A percentile compares a stretch with the other conserved stretches of the same genome.
Conservation (phyloP, 2,797 vertebrate genomes). For the Danio choprae region DNA sequence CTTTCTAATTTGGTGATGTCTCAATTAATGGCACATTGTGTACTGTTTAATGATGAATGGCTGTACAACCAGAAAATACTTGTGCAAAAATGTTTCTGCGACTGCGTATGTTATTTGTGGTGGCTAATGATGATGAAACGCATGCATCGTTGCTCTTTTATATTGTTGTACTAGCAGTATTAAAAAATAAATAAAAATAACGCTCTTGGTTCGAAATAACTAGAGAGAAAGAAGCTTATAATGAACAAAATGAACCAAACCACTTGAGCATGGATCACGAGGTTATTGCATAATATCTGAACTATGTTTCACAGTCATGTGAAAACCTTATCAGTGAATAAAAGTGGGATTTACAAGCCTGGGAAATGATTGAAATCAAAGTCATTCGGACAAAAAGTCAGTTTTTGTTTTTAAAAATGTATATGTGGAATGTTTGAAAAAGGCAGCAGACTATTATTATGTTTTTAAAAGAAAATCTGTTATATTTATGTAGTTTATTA, state of each 20-base stretch:
- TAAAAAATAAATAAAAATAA: not conserved
- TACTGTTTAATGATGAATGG: not conserved
- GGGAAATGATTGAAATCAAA: not conserved
- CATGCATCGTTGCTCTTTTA: too few relatives aligned
- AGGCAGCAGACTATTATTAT: too few relatives aligned
- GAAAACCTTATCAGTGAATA: not conserved
- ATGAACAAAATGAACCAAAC: not conserved
- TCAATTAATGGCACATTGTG: not conserved
- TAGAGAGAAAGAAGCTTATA: not conserved
- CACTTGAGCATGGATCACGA: not conserved
- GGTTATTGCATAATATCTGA: not conserved
- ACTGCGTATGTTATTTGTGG: not conserved
- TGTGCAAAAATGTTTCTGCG: not conserved
- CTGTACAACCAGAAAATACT: not conserved
- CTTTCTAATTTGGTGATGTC: not conserved
- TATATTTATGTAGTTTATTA: too few relatives aligned
- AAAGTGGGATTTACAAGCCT: not conserved
- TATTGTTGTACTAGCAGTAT: too few relatives aligned
- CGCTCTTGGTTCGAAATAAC: not conserved
- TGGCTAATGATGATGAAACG: not conserved
- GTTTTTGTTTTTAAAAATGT: too few relatives aligned
- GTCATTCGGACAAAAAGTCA: too few relatives aligned
- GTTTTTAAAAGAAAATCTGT: too few relatives aligned
- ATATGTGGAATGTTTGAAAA: too few relatives aligned
- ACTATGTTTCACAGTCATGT: not conserved